Base-by-base conservation (phyloP, 1,140 invertebrate species). In the Drosophila lacertosa region DNA sequence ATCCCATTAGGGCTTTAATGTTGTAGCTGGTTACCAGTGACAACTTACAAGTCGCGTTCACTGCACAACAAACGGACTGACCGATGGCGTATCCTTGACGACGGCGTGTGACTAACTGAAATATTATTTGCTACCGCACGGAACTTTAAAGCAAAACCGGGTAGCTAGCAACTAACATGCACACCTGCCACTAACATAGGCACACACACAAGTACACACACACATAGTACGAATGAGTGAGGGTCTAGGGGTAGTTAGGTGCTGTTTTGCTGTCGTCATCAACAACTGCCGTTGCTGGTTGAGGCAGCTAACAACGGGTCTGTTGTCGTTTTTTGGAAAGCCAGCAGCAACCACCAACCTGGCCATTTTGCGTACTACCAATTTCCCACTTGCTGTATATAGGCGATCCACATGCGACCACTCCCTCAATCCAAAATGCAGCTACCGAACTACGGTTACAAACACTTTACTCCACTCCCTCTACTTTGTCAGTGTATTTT, bases 91-190 rank as follows among this genome's bases (percentile, higher is more conserved):
- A 91, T 91, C 89, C 89, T 90, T 91, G 89, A 74, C 89, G 82
- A 91, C 89, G 86, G 76, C 73, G 62, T 66, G 71, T 90, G 89
- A 90, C 89, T 91, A 91, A 91, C 89, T 89, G 74, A 90, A 89
- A 89, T 89, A 88, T 89, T 90, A 90, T 88, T 91, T 91, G 82
- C 83, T 91, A 69, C 75, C 81, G 81, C 82, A 86, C 83, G 86
- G 83, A 90, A 90, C 89, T 90, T 88, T 89, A 81, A 88, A 88
- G 73, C 77, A 81, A 80, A 65, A 44, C 35, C 53, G 54, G 44
- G 35, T 33, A 73, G 51, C 55, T 63, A 71, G 50, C 58, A 73
- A 69, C 51, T 1, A 40, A 42, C 48, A 53, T 15, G 24, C 35
- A 53, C 47, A 63, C 47, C 42, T 60, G 58, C 24, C 10, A 45